Evolutionary conservation across 2,113 vertebrate genomes (phyloP), one percentile per base, ranked within the genome.

Genomic region (Corynorhinus townsendii): DNA sequence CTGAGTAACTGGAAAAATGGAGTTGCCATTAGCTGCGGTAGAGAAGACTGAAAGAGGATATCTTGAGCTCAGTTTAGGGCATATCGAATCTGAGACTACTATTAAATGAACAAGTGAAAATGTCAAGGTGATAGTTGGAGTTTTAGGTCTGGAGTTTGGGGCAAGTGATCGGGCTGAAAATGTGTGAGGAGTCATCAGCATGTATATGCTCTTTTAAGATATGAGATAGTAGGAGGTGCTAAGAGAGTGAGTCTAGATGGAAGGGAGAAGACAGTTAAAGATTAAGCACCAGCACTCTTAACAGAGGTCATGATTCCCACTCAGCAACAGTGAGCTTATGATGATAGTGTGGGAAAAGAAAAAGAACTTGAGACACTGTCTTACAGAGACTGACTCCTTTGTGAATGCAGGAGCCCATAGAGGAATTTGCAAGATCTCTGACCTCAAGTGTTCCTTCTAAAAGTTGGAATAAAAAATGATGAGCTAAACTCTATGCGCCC

Each of bases 271-370:
- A 80, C 40, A 35, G 35, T 17, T 11, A 2, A 14, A 38, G 86
- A 24, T 0, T 5, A 59, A 71, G n/a, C 8, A 47, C 24, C 2
- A 15, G 11, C 59, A 24, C 0, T 0, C 24, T 66, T 66, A 1
- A 1, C 17, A 2, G 16, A n/a, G 28, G 35, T 15, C 33, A 2
- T 2, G 52, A 19, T 7, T 47, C 52, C 66, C 26, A 2, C 15
- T 2, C 3, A 20, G 5, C 45, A 81, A 84, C 30, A 2, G 0
- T 30, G 26, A 7, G 17, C 8, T 66, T 8, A 1, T 1, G 38
- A 52, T 4, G 24, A 54, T 0, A 17, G 17, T 26, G 26, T 20
- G 6, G 66, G 45, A 62, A 19, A 26, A 45, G 7, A 22, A 24
- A 47, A 15, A 1, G 19, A 43, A 24, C 38, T 16, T 7, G 30